Percentiles rank a stretch among this genome's conserved stretches.
Evolutionary conservation across 1,140 invertebrate species (phyloP).

Genomic region (Tetramorium parvispinum): DNA sequence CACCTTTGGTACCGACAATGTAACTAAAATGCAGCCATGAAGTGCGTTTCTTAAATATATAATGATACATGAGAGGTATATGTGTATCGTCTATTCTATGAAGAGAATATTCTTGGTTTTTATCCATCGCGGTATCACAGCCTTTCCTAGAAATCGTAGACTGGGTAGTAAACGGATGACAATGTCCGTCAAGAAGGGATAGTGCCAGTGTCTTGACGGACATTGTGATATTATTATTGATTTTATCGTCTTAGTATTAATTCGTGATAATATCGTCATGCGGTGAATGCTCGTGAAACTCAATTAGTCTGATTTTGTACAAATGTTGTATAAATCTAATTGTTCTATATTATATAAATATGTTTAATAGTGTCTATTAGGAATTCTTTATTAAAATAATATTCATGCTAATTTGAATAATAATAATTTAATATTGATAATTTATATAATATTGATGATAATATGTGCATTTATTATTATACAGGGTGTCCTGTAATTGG

Average conservation of each 20-base stretch:
- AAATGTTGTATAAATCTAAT: not conserved
- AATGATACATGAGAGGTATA: not conserved
- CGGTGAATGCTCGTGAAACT: not conserved
- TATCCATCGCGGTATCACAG: not conserved
- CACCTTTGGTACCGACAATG: not conserved
- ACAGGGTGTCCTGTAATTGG: too few relatives aligned
- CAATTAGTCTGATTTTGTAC: not conserved
- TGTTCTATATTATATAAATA: not conserved
- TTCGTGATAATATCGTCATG: not conserved
- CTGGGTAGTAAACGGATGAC: not conserved
- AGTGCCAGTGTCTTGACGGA: not conserved
- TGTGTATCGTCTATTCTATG: not conserved
- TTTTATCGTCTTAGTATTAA: not conserved
- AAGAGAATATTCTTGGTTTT: not conserved
- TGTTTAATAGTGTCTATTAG: not conserved
- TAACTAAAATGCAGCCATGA: not conserved
- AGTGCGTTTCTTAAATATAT: slow-evolving; percentile 6
- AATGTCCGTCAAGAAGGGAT: not conserved
- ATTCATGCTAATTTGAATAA: not conserved
- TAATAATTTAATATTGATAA: too few relatives aligned
- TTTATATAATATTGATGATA: too few relatives aligned
- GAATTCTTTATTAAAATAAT: not conserved
- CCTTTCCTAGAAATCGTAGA: not conserved
- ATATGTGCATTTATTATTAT: not conserved
- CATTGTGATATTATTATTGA: not conserved